phyloP scores from a whole-genome alignment of 2,888 invertebrate genomes.

The Chromoteleia sp. region DNA sequence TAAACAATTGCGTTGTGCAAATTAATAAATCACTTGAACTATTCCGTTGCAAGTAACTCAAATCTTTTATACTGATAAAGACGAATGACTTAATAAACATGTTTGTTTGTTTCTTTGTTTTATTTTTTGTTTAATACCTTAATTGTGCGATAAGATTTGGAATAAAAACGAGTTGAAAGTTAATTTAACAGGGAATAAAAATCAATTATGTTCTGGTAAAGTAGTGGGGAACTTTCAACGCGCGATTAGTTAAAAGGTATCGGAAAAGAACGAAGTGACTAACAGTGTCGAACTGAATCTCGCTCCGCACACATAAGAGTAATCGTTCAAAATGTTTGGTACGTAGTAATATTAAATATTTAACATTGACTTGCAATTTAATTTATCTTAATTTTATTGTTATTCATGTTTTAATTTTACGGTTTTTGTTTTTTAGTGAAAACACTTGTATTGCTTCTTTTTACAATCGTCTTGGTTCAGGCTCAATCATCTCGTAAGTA shows the following conservation, averaged over 20 bases:
- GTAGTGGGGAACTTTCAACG: slow-evolving; percentile 26
- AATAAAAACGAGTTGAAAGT: background rate
- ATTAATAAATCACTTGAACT: background rate
- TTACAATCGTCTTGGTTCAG: too few relatives aligned
- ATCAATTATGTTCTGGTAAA: background rate
- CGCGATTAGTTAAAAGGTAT: slow-evolving; percentile 20
- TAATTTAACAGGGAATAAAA: background rate
- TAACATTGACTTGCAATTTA: background rate
- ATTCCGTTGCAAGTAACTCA: background rate
- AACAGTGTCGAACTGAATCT: slow-evolving; percentile 16
- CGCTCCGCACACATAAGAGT: background rate
- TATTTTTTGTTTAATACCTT: background rate
- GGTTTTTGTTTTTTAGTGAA: slow-evolving; percentile 3
- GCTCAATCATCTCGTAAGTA: too few relatives aligned
- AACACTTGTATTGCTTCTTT: background rate
- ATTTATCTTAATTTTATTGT: background rate
- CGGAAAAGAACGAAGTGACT: slow-evolving; percentile 4
- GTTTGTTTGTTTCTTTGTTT: background rate
- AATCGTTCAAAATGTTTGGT: slow-evolving; percentile 22
- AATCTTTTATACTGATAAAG: background rate
- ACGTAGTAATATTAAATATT: background rate
- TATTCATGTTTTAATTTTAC: background rate
- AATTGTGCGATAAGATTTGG: slow-evolving; percentile 15
- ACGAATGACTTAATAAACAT: background rate
- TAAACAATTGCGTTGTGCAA: background rate